phyloP scores from a whole-genome alignment of 2,113 vertebrate species.

The Lophius piscatorius region DNA sequence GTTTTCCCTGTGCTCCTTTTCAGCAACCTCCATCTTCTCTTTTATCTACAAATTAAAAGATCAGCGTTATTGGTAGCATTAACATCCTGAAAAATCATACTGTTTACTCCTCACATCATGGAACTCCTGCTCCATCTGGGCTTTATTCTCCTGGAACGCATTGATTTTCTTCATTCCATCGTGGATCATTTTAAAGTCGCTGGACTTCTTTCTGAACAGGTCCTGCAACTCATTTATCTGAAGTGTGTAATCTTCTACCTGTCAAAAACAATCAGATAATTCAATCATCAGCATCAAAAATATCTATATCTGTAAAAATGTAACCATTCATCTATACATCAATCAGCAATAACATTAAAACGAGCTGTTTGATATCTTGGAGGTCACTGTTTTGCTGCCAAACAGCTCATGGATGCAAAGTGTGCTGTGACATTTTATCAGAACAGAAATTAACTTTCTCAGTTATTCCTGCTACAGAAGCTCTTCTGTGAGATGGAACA shows the following conservation, averaged over 20 bases:
- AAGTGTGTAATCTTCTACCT: constrained; percentile 75
- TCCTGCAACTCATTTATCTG: constrained; percentile 81
- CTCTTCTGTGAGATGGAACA: too few relatives aligned
- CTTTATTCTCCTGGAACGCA: constrained; percentile 83
- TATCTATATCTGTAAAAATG: not conserved
- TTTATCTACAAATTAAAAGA: constrained; percentile 75
- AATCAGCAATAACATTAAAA: constrained; percentile 34
- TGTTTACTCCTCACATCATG: constrained; percentile 62
- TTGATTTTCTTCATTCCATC: constrained; percentile 82
- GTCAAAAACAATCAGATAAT: constrained; percentile 27
- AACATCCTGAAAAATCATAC: not conserved
- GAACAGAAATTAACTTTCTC: too few relatives aligned
- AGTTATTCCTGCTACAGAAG: too few relatives aligned
- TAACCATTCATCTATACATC: constrained; percentile 2
- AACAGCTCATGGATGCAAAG: too few relatives aligned
- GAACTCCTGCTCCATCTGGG: constrained; percentile 85
- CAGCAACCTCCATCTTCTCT: constrained; percentile 76
- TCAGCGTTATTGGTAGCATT: not conserved
- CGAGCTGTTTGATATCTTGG: too few relatives aligned
- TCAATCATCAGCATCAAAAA: not conserved
- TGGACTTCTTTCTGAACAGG: constrained; percentile 77
- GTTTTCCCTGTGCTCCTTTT: constrained; percentile 81
- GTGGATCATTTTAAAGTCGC: constrained; percentile 83
- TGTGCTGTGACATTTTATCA: too few relatives aligned
- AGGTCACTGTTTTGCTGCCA: too few relatives aligned